Conservation (phyloP, 1,140 invertebrate species). For the Palaemon carinicauda region DNA sequence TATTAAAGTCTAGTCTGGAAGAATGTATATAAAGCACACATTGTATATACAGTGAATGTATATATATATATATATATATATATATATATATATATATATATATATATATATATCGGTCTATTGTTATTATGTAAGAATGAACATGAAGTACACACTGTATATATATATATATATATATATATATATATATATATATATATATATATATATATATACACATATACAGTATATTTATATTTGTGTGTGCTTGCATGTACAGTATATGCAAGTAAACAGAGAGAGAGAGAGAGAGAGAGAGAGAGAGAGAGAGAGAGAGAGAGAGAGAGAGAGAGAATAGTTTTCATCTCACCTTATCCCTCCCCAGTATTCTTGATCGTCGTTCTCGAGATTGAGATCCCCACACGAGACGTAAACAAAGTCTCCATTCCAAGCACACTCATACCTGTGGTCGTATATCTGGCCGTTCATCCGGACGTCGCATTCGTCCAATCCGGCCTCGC, state of each 20-base stretch:
- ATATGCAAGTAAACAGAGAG: too few relatives aligned
- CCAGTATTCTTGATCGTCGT: constrained; percentile 82
- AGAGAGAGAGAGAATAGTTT: neutral
- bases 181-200: too few relatives aligned
- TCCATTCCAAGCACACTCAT: constrained; percentile 83
- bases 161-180: too few relatives aligned
- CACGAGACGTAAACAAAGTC: constrained; percentile 95
- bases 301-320: neutral
- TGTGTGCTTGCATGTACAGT: too few relatives aligned
- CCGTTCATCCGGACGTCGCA: constrained; percentile 90
- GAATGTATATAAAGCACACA: too few relatives aligned
- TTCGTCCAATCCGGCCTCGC: constrained; percentile 83
- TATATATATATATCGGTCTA: too few relatives aligned
- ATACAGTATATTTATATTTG: too few relatives aligned
- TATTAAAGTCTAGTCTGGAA: neutral
- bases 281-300: too few relatives aligned
- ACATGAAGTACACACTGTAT: too few relatives aligned
- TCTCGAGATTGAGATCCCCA: constrained; percentile 77
- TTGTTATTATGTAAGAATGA: too few relatives aligned
- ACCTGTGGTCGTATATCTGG: constrained; percentile 82
- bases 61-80: neutral
- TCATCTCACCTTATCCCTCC: constrained; percentile 80
- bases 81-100: too few relatives aligned
- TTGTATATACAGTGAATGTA: neutral
- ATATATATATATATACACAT: too few relatives aligned